A percentile compares a stretch with the other conserved stretches of the same genome.
Evolutionary conservation across 2,888 invertebrate genomes (phyloP).

Genomic region (Marronus borbonicus): DNA sequence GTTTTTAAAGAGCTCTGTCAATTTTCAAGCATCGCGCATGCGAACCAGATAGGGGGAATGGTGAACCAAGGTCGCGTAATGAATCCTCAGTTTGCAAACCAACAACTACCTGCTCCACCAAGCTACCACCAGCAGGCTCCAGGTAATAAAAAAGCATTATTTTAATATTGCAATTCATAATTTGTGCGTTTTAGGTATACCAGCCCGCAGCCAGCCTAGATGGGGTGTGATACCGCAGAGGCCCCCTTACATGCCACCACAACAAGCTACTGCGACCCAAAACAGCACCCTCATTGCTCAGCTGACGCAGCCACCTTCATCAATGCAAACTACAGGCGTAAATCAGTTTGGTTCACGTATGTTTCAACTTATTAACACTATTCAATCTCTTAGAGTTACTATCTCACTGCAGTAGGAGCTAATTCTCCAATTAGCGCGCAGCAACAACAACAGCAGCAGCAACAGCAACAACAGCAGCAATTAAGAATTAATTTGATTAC

Average conservation of each 20-base stretch:
- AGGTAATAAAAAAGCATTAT: constrained; percentile 19
- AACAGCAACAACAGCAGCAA: constrained; percentile 65
- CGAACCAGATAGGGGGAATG: constrained; percentile 64
- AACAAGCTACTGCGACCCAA: constrained; percentile 65
- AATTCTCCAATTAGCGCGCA: constrained; percentile 64
- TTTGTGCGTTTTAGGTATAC: constrained; percentile 45
- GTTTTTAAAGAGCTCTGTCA: constrained; percentile 43
- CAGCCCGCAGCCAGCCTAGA: constrained; percentile 73
- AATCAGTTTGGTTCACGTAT: constrained; percentile 66
- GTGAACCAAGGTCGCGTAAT: constrained; percentile 60
- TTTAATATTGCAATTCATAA: not conserved
- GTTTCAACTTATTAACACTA: constrained; percentile 22
- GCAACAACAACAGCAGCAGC: constrained; percentile 65
- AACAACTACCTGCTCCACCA: constrained; percentile 70
- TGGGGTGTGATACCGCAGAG: constrained; percentile 78
- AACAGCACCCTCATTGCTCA: constrained; percentile 74
- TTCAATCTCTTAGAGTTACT: constrained; percentile 43
- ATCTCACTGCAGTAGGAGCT: constrained; percentile 55
- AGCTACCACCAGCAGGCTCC: constrained; percentile 67
- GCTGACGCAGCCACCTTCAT: constrained; percentile 74
- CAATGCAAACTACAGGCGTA: constrained; percentile 69
- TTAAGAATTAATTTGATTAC: constrained; percentile 50
- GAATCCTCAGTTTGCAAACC: constrained; percentile 62
- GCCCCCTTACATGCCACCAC: constrained; percentile 65
- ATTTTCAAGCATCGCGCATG: constrained; percentile 58